Base-by-base conservation (phyloP, 2,888 invertebrate species). In the Thalpophila matura region DNA sequence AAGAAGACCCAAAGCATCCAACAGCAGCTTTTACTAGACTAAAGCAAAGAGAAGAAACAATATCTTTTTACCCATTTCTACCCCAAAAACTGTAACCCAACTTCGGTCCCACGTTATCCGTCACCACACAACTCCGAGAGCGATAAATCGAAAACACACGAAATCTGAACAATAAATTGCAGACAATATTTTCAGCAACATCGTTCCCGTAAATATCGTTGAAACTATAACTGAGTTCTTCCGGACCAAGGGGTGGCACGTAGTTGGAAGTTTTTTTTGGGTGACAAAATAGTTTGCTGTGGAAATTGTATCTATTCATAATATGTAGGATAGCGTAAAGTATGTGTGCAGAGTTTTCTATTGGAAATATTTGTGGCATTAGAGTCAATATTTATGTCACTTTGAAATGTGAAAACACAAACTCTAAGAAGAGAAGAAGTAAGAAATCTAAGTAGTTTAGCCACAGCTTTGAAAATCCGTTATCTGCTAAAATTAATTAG, bases 161-260 rank as follows among this genome's bases (percentile, higher is more conserved):
- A 58, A 80, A 77, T 64, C 76, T 72, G 69, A 64, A 76, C 76
- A 76, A 76, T 81, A 80, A 79, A 80, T 80, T 74, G 77, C 67
- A 69, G 63, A 79, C 81, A 77, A 81, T 81, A 82, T 81, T 81
- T 81, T 81, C 82, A 77, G 77, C 79, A 75, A 77, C 75, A 79
- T 71, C 71, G 72, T 79, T 79, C 54, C 69, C 67, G 80, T 81
- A 76, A 80, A 80, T 79, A 81, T 81, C 60, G 77, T 60, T 77
- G 74, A 74, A 69, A 77, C 79, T 81, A 76, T 82, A 80, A 74
- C 79, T 65, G 77, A 69, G 75, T 73, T 70, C 70, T 55, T 77
- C 55, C 67, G 31, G 45, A 49, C 35, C 47, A 56, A 74, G 74
- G 74, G 76, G 7, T 72, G 75, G 51, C 63, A 70, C 63, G 64